These are phyloP conservation scores for Macaria liturata DNA, from an alignment of 2,888 invertebrate species.

Conservation along the genomic window DNA sequence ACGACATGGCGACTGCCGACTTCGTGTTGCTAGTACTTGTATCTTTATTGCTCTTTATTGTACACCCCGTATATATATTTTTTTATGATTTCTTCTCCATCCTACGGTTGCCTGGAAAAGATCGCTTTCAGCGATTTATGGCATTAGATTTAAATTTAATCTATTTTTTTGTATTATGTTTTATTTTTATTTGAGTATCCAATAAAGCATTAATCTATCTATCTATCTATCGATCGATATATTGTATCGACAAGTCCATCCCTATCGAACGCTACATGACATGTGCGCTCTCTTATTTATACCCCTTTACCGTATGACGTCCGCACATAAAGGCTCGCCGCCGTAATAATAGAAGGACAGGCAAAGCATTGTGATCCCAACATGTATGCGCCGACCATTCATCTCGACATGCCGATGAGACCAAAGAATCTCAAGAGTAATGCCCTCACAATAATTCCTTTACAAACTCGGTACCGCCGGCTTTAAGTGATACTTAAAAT, in stretches of 20 bases:
- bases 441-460: conserved; percentile 61
- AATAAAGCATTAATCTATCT: too few relatives aligned
- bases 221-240: conserved; percentile 1
- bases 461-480: conserved; percentile 26
- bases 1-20: too few relatives aligned
- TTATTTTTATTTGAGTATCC: too few relatives aligned
- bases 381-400: conserved; percentile 60
- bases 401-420: conserved; percentile 55
- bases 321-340: conserved; percentile 59
- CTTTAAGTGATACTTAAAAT: conserved; percentile 22
- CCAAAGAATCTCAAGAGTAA: conserved; percentile 57
- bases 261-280: conserved; percentile 53
- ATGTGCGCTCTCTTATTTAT: conserved; percentile 63
- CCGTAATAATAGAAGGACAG: conserved; percentile 70
- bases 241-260: conserved; percentile 4
- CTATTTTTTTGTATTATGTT: too few relatives aligned
- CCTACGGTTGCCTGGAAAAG: too few relatives aligned
- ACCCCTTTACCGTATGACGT: conserved; percentile 62
- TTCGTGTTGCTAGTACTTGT: too few relatives aligned
- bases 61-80: too few relatives aligned
- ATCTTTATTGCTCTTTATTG: too few relatives aligned
- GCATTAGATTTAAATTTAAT: too few relatives aligned
- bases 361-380: conserved; percentile 57
- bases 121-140: too few relatives aligned
- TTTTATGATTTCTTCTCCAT: too few relatives aligned